A percentile compares a stretch with the other conserved stretches of the same genome.
phyloP scores from a whole-genome alignment of 1,140 invertebrate genomes.

The Atta texana region DNA sequence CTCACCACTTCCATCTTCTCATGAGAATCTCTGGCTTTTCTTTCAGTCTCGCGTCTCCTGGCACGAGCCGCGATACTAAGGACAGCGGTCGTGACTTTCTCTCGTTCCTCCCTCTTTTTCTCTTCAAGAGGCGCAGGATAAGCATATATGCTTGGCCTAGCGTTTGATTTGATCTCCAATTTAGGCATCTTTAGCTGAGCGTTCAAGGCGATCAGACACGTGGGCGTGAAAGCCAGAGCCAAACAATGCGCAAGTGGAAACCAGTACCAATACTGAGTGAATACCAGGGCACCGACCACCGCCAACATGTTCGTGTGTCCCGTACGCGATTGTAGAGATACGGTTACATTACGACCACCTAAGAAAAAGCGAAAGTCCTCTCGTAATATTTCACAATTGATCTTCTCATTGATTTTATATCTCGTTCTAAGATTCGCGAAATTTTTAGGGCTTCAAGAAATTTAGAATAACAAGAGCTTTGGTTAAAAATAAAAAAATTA shows the following conservation, averaged over 20 bases:
- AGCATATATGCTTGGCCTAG: conserved; percentile 97
- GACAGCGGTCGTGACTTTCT: conserved; percentile 98
- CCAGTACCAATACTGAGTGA: conserved; percentile 99
- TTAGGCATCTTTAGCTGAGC: conserved; percentile 99
- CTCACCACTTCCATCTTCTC: conserved; percentile 92
- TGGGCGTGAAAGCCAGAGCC: conserved; percentile 98
- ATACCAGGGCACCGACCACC: conserved; percentile 98
- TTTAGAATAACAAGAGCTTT: neutral
- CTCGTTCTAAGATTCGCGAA: neutral
- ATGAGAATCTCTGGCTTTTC: conserved; percentile 87
- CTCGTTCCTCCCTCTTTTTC: conserved; percentile 98
- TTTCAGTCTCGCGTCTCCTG: conserved; percentile 91
- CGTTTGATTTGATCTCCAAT: conserved; percentile 96
- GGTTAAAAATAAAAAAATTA: neutral
- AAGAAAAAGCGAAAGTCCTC: conserved; percentile 80
- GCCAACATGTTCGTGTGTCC: conserved; percentile 99
- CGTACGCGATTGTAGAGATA: conserved; percentile 97
- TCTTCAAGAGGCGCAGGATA: conserved; percentile 99
- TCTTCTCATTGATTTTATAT: neutral
- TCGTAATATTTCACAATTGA: neutral
- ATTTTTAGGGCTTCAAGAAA: neutral
- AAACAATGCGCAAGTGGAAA: conserved; percentile 98
- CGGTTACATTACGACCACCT: conserved; percentile 98
- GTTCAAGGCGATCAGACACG: conserved; percentile 98
- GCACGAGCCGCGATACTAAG: conserved; percentile 98